These are phyloP conservation scores for Poecilus cupreus DNA, from an alignment of 2,888 invertebrate species.

Conservation along the genomic window DNA sequence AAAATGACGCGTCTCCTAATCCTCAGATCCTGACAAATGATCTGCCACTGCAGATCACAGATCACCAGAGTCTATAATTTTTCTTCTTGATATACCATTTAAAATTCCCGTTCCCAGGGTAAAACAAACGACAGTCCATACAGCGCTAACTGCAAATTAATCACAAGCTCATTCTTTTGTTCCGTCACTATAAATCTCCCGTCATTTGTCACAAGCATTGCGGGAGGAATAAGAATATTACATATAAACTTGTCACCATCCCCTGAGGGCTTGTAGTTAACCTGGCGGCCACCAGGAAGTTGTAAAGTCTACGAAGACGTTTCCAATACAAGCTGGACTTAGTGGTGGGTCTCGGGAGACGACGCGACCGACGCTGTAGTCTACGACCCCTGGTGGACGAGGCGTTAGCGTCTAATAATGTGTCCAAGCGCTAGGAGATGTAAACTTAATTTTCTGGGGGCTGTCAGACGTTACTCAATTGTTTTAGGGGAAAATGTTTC, in stretches of 20 bases:
- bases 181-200: conserved; percentile 46
- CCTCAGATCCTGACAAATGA: conserved; percentile 29
- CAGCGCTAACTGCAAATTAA: conserved; percentile 41
- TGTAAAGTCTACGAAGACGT: conserved; percentile 15
- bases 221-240: too few species aligned
- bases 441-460: too few species aligned
- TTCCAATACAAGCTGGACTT: conserved; percentile 42
- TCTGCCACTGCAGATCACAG: neutral
- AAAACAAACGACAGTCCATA: neutral
- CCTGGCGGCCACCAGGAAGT: neutral
- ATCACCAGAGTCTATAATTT: conserved; percentile 27
- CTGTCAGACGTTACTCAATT: too few species aligned
- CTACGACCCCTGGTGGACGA: conserved; percentile 1
- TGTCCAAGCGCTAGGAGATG: too few species aligned
- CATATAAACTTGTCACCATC: neutral
- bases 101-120: conserved; percentile 11
- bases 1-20: too few species aligned
- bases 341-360: neutral
- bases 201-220: conserved; percentile 54
- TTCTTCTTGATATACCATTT: conserved; percentile 41
- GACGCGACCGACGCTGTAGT: neutral
- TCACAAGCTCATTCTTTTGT: conserved; percentile 54
- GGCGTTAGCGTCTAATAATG: conserved; percentile 35
- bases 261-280: too few species aligned
- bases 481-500: too few species aligned